Evolutionary conservation across 2,113 vertebrate species (phyloP).

Genomic region (Apeltes quadracus): DNA sequence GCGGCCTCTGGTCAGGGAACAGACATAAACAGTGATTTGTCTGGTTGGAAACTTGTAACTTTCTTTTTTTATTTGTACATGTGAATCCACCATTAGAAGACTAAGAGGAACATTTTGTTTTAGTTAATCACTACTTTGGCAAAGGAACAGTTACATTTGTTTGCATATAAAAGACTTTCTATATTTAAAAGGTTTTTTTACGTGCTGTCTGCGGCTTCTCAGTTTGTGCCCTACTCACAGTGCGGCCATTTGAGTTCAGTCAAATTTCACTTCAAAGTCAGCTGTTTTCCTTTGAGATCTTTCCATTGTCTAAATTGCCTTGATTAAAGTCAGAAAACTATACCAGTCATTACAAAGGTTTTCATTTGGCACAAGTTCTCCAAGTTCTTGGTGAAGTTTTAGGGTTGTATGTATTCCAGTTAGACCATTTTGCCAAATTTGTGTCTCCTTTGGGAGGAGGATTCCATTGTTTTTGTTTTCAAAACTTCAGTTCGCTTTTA

Average conservation of each 20-base stretch:
- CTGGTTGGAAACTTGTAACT: neutral
- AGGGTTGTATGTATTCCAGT: neutral
- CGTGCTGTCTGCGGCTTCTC: conserved; percentile 9
- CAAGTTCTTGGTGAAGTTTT: neutral
- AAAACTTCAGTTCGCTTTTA: neutral
- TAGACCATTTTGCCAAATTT: neutral
- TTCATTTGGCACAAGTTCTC: neutral
- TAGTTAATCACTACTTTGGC: conserved; percentile 15
- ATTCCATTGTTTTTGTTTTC: neutral
- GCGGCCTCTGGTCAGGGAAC: neutral
- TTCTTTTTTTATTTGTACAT: neutral
- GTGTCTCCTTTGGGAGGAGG: neutral
- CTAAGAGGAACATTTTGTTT: neutral
- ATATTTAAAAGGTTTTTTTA: conserved; percentile 1
- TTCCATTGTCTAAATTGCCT: neutral
- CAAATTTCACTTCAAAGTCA: neutral
- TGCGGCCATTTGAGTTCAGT: conserved; percentile 3
- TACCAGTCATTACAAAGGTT: conserved; percentile 23
- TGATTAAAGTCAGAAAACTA: conserved; percentile 7
- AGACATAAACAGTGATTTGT: neutral
- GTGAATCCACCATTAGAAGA: conserved; percentile 9
- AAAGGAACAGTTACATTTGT: neutral
- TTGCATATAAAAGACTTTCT: neutral
- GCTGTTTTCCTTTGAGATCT: conserved; percentile 3
- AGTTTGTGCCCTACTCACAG: neutral